Base-by-base conservation (phyloP, 2,113 vertebrate species). In the Silurus meridionalis region DNA sequence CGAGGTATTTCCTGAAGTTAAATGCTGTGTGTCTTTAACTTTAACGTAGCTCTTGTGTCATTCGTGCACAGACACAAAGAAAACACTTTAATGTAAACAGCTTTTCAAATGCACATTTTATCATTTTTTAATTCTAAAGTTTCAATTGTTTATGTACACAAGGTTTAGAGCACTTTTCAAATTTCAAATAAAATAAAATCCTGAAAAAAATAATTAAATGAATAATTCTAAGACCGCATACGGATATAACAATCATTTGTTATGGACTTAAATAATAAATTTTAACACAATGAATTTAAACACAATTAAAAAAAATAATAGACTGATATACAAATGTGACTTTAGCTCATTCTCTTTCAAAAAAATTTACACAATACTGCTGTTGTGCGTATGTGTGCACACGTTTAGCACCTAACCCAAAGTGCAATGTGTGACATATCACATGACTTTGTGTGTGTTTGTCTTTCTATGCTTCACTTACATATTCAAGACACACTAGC, bases 1-100 rank as follows among this genome's bases (percentile, higher is more conserved):
- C 19, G 23, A 75, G 80, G 9, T 46, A 82, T 82, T 64, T 82
- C 69, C 85, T 86, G 14, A 23, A 60, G 79, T 82, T 28, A 82
- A 74, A 74, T 60, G 57, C 52, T 74, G 14, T 77, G 14, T n/a
- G n/a, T 64, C 71, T 57, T 52, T 53, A 80, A n/a, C 10, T 21
- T 63, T 77, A 37, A 37, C 37, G 37, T 64, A 80, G 57, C 57
- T 9, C 4, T 80, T 69, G 28, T 11, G 57, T 77, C 60, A 53
- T 61, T 19, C 57, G 52, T n/a, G 48, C n/a, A 21, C 15, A 37
- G 25, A 57, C 17, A 57, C 67, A 19, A 78, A 37, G 21, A 57
- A 80, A 60, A 25, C 21, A 25, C 19, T 37, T 37, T 37, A 37
- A 37, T 37, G 63, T 83, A 46, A 64, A 52, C 25, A 4, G 23